Evolutionary conservation across 2,113 vertebrate species (phyloP).

Genomic region (Oplegnathus fasciatus): DNA sequence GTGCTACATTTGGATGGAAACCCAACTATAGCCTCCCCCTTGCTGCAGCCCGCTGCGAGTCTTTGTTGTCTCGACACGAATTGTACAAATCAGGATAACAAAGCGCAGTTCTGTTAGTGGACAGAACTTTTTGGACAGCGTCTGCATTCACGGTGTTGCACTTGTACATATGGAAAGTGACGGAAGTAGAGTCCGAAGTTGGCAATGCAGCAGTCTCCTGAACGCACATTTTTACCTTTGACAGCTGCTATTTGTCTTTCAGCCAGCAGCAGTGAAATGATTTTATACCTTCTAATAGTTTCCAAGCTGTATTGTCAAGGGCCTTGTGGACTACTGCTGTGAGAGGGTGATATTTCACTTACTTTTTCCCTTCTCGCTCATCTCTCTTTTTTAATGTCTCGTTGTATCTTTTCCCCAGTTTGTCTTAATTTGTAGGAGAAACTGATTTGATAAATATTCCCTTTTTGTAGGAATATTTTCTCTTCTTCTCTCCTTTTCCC

Average conservation of each 20-base stretch:
- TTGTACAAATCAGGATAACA: background rate
- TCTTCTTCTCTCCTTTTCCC: background rate
- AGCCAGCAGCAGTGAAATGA: constrained; percentile 20
- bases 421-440: background rate
- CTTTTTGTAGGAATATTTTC: background rate
- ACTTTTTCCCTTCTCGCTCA: background rate
- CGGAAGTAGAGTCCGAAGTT: no score
- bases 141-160: background rate
- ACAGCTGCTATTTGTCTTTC: constrained; percentile 16
- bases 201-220: background rate
- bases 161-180: background rate
- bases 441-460: background rate
- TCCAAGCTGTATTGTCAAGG: constrained; percentile 19
- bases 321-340: background rate
- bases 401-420: background rate
- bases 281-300: constrained; percentile 4
- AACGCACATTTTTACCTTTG: background rate
- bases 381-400: background rate
- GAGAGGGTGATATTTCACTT: background rate
- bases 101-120: background rate
- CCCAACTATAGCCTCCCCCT: background rate
- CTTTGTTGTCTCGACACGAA: background rate
- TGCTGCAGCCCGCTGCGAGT: background rate
- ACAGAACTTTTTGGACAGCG: no score
- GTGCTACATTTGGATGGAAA: background rate